Evolutionary conservation across 2,113 vertebrate genomes (phyloP).

Genomic region (Sitta europaea): DNA sequence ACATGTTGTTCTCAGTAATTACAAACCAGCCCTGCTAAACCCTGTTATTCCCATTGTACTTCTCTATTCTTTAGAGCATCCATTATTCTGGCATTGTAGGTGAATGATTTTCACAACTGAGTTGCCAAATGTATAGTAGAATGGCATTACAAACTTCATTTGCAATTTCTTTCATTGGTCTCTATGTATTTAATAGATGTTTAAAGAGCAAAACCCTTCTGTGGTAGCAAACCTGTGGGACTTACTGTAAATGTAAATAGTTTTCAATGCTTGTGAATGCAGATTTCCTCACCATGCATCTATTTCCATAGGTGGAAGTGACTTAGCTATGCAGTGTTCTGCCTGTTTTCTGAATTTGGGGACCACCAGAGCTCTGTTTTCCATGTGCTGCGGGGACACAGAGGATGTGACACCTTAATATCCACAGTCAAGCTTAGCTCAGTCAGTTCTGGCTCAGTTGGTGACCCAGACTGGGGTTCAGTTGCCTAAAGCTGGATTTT

Average conservation of each 20-base stretch:
- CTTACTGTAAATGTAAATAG: neutral
- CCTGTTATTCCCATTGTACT: neutral
- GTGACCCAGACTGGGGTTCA: neutral
- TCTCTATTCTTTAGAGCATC: neutral
- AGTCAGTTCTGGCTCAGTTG: neutral
- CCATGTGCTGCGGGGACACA: neutral
- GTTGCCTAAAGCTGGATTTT: neutral
- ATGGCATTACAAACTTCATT: neutral
- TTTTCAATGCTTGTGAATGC: neutral
- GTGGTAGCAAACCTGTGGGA: neutral
- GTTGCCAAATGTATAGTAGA: neutral
- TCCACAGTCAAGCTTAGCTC: neutral
- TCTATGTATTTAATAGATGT: neutral
- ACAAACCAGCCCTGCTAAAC: neutral
- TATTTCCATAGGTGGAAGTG: neutral
- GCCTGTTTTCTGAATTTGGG: neutral
- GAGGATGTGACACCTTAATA: neutral
- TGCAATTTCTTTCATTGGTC: neutral
- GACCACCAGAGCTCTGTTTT: neutral
- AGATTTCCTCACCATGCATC: neutral
- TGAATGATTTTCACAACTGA: neutral
- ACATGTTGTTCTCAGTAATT: neutral
- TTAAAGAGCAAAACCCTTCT: neutral
- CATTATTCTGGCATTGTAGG: neutral
- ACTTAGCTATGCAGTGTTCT: neutral